Evolutionary conservation across 2,113 vertebrate species (phyloP), one percentile per base, ranked within the genome.

Genomic region (Eurypyga helias): DNA sequence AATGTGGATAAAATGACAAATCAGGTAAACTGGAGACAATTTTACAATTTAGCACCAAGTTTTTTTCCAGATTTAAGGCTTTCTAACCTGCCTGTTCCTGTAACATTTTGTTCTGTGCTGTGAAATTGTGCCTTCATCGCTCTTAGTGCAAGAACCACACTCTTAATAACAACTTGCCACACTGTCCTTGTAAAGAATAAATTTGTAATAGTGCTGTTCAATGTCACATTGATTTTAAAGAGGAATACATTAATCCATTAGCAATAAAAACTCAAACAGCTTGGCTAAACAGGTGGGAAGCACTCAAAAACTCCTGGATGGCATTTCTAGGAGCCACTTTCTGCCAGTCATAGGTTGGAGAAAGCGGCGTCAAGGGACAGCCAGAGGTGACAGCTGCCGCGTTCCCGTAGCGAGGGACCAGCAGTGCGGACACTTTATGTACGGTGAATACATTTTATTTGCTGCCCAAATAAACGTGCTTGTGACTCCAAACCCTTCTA

Each of bases 1-100:
- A 81, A 62, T 95, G 57, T 69, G 86, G 54, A 52, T 79, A 96
- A 81, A 93, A 57, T 71, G 20, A 80, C 69, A 93, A 81, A 77
- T 26, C 46, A 45, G 26, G 41, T 91, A 86, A 96, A 58, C 33
- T 23, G 45, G 65, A 90, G 84, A 55, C 49, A 2, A 69, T 75
- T 80, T 93, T 71, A 45, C 49, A 58, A 10, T 73, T 77, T 26
- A 88, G 28, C 48, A 76, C 5, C 12, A 38, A 20, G 5, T 1
- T 19, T 41, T 71, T 69, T 79, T 58, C 54, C 48, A 92, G 52
- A 70, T 41, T 58, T 69, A 46, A 85, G 34, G 46, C 31, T 95
- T 95, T 79, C 55, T 77, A 80, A 66, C 26, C 38, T 85, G 34
- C 28, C 24, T 77, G 13, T 64, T 87, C 4, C n/a, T 41, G 41